A percentile compares a stretch with the other conserved stretches of the same genome.
These are phyloP conservation scores for Hippocampus abdominalis DNA, from an alignment of 2,113 vertebrate species.

Conservation along the genomic window DNA sequence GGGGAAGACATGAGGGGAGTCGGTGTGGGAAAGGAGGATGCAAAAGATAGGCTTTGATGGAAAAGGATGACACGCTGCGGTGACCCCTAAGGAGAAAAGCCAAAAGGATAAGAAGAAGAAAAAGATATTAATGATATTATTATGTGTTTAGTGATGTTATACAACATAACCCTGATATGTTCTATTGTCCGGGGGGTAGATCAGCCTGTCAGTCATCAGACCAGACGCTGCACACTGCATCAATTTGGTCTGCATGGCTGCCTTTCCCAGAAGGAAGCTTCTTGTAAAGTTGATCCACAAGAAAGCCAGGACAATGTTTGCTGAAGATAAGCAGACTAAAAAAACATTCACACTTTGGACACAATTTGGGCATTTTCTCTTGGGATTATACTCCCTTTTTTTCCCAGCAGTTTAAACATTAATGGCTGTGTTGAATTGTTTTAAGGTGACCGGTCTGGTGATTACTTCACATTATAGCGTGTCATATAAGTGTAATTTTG, in stretches of 20 bases:
- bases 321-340: background rate
- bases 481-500: too few species aligned
- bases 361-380: background rate
- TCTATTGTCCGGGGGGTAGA: too few species aligned
- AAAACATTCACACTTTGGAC: background rate
- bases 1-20: too few species aligned
- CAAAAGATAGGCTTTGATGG: too few species aligned
- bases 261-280: background rate
- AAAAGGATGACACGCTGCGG: too few species aligned
- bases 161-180: too few species aligned
- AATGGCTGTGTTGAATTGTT: background rate
- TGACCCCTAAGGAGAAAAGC: too few species aligned
- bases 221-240: background rate
- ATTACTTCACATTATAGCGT: too few species aligned
- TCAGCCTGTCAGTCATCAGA: background rate
- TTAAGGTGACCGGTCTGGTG: background rate
- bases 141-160: too few species aligned
- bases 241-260: background rate
- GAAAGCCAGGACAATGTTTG: background rate
- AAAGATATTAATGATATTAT: too few species aligned
- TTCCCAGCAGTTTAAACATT: background rate
- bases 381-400: background rate
- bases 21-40: too few species aligned
- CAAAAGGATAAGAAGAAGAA: too few species aligned
- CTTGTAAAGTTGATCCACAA: background rate